Percentiles rank a stretch among this genome's conserved stretches.
Evolutionary conservation across 1,140 invertebrate species (phyloP).

Genomic region (Gryon sp.): DNA sequence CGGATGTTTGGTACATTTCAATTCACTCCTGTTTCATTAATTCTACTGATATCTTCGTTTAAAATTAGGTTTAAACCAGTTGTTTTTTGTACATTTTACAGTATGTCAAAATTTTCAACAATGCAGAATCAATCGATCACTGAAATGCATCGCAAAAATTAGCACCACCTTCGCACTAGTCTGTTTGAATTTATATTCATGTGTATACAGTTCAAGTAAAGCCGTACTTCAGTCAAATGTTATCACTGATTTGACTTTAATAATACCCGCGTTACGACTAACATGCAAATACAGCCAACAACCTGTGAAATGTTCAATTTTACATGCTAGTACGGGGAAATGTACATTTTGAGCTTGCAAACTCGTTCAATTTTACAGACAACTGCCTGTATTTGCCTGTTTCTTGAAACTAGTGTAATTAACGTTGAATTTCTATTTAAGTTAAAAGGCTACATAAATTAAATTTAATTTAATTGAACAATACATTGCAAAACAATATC

Average conservation of each 20-base stretch:
- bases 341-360: too few relatives aligned
- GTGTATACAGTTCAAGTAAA: conserved; percentile 69
- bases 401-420: too few relatives aligned
- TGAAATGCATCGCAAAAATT: background rate
- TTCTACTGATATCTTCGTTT: too few relatives aligned
- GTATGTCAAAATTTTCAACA: conserved; percentile 15
- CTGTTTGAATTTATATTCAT: conserved; percentile 14
- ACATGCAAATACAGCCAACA: too few relatives aligned
- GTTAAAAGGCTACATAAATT: background rate
- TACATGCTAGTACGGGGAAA: too few relatives aligned
- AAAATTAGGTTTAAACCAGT: too few relatives aligned
- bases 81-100: background rate
- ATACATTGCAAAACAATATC: conserved; percentile 4
- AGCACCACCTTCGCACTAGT: conserved; percentile 68
- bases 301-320: background rate
- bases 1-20: too few relatives aligned
- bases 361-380: too few relatives aligned
- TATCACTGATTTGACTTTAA: background rate
- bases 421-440: too few relatives aligned
- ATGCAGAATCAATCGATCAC: background rate
- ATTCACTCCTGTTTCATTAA: too few relatives aligned
- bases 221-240: conserved; percentile 67
- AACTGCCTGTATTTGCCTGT: too few relatives aligned
- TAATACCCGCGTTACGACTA: too few relatives aligned
- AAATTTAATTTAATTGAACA: background rate